A percentile compares a stretch with the other conserved stretches of the same genome.
Conservation (phyloP, 2,888 invertebrate species). For the Arctia plantaginis region DNA sequence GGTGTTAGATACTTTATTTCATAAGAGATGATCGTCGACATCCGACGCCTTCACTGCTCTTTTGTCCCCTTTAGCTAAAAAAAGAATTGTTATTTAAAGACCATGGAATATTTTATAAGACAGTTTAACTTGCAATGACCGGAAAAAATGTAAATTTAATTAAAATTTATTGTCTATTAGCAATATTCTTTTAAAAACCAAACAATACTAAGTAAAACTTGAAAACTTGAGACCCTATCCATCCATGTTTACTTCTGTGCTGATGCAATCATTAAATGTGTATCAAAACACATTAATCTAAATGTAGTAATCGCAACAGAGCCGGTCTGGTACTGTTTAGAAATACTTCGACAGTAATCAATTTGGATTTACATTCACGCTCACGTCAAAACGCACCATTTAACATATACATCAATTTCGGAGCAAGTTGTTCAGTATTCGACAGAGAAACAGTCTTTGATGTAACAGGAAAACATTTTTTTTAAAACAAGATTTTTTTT, state of each 20-base stretch:
- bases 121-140: no score
- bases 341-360: not conserved
- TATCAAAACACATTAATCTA: not conserved
- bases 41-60: no score
- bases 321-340: not conserved
- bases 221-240: not conserved
- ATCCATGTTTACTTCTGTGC: not conserved
- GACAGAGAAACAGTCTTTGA: conserved; percentile 51
- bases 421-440: conserved; percentile 36
- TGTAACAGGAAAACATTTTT: conserved; percentile 49
- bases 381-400: conserved; percentile 32
- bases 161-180: no score
- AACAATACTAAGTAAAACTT: not conserved
- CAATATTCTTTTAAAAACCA: no score
- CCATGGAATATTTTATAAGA: no score
- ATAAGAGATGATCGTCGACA: no score
- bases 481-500: conserved; percentile 56
- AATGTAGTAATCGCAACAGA: conserved; percentile 28
- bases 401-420: conserved; percentile 38
- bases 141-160: no score
- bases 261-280: not conserved
- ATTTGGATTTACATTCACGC: not conserved
- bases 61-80: no score
- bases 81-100: no score
- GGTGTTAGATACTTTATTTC: no score